These are phyloP conservation scores for Brachyrhaphis roseni DNA, from an alignment of 2,797 vertebrate genomes.

Conservation along the genomic window DNA sequence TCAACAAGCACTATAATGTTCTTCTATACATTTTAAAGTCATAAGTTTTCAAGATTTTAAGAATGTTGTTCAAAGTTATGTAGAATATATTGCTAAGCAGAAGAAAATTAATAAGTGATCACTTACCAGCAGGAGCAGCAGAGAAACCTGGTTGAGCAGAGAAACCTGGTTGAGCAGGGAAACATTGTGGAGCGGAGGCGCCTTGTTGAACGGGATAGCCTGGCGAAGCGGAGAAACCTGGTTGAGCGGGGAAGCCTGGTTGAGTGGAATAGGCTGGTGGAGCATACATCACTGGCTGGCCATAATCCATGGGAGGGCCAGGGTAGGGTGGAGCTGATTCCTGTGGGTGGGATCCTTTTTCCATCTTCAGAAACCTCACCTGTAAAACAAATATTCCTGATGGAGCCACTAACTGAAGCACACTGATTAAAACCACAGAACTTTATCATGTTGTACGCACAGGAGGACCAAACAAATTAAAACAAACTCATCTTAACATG, in stretches of 20 bases:
- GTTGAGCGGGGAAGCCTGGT: conserved; percentile 17
- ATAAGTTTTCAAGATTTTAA: neutral
- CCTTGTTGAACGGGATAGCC: conserved; percentile 11
- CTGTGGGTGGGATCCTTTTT: conserved; percentile 51
- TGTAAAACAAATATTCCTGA: conserved; percentile 1
- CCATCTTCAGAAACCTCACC: conserved; percentile 52
- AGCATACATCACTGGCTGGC: conserved; percentile 30
- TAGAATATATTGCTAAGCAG: neutral
- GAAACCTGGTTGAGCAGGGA: conserved; percentile 11
- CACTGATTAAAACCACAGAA: neutral
- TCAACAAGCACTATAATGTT: neutral
- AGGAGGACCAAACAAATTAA: neutral
- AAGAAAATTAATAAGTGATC: neutral
- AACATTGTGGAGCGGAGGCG: neutral
- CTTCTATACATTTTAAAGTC: neutral
- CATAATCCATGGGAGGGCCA: conserved; percentile 55
- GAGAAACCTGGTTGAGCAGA: conserved; percentile 17
- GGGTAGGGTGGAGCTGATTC: conserved; percentile 71
- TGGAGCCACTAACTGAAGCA: neutral
- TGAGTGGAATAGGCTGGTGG: conserved; percentile 9
- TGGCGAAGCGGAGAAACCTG: neutral
- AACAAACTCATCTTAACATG: neutral
- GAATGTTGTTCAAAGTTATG: neutral
- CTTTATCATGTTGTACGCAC: neutral
- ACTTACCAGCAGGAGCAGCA: conserved; percentile 44